These are phyloP conservation scores for Psilopogon haemacephalus DNA, from an alignment of 2,113 vertebrate species.

Conservation along the genomic window DNA sequence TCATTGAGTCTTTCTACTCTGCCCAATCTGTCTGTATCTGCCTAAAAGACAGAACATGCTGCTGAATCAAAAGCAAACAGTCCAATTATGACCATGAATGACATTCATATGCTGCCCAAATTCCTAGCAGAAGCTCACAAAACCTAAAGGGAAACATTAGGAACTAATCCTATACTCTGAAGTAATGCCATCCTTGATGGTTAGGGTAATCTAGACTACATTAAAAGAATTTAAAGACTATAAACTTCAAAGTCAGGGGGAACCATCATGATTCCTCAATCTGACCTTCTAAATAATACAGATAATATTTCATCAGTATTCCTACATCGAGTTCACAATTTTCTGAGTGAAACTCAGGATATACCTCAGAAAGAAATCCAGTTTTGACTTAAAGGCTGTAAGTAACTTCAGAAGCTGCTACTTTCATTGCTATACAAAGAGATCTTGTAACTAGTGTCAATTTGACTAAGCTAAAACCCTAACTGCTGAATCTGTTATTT, in stretches of 20 bases:
- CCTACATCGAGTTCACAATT: neutral
- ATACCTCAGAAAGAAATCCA: neutral
- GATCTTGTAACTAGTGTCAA: neutral
- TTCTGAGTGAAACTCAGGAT: neutral
- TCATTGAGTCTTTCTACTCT: neutral
- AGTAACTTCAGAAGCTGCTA: neutral
- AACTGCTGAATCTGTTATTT: neutral
- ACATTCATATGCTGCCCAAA: neutral
- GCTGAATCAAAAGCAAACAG: neutral
- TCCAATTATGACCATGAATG: neutral
- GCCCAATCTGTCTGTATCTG: neutral
- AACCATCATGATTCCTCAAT: neutral
- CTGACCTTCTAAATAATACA: neutral
- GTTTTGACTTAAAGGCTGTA: neutral
- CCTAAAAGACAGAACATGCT: neutral
- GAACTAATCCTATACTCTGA: neutral
- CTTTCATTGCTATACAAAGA: neutral
- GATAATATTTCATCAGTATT: neutral
- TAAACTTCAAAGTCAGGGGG: neutral
- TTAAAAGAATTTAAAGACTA: neutral
- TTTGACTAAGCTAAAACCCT: neutral
- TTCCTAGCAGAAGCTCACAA: neutral
- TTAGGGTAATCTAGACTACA: neutral
- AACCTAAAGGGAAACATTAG: neutral
- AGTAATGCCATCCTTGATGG: neutral